A percentile compares a stretch with the other conserved stretches of the same genome.
Evolutionary conservation across 2,888 invertebrate species (phyloP).

Genomic region (Chrysina gloriosa): DNA sequence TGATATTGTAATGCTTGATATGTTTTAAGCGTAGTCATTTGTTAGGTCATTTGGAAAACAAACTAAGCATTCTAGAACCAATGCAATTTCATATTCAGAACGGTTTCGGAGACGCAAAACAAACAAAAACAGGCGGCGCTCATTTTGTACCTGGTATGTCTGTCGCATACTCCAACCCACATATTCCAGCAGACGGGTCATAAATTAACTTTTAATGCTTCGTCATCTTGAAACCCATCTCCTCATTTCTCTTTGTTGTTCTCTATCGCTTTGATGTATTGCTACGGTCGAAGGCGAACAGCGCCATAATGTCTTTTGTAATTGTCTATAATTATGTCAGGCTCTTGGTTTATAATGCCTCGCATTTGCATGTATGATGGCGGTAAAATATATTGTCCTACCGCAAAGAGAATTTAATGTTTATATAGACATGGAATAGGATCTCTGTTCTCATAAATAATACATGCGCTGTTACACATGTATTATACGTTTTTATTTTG

Average conservation of each 20-base stretch:
- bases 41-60: constrained; percentile 22
- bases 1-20: not conserved
- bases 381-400: not conserved
- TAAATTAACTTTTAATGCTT: constrained; percentile 38
- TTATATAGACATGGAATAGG: too few relatives aligned
- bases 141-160: constrained; percentile 26
- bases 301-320: constrained; percentile 30
- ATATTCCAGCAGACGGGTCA: constrained; percentile 20
- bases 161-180: constrained; percentile 16
- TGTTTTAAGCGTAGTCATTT: not conserved
- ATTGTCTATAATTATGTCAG: constrained; percentile 24
- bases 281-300: constrained; percentile 5
- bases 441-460: too few relatives aligned
- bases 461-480: too few relatives aligned
- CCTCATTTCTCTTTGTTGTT: constrained; percentile 27
- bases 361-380: constrained; percentile 9
- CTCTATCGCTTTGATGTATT: constrained; percentile 32
- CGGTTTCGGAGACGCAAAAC: constrained; percentile 6
- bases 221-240: constrained; percentile 32
- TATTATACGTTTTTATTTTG: too few relatives aligned
- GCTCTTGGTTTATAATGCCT: constrained; percentile 8
- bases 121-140: constrained; percentile 18
- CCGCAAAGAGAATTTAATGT: not conserved
- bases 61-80: constrained; percentile 9
- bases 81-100: constrained; percentile 28